A percentile compares a stretch with the other conserved stretches of the same genome.
These are phyloP conservation scores for Gymnocheta viridis DNA, from an alignment of 2,888 invertebrate genomes.

Conservation along the genomic window DNA sequence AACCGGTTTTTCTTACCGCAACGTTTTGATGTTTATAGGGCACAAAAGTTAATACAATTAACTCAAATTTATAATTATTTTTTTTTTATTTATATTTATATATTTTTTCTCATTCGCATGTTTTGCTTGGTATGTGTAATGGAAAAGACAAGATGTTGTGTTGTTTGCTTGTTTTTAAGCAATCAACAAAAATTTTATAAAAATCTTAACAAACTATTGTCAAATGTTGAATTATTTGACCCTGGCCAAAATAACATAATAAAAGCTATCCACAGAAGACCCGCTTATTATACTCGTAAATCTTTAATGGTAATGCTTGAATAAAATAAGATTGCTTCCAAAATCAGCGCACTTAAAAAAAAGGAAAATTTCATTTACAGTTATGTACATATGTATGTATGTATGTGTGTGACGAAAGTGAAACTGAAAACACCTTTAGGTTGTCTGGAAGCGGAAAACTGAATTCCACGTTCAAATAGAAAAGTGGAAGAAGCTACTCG, in stretches of 20 bases:
- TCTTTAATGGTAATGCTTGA: not conserved
- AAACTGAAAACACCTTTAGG: no score
- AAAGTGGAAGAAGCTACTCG: no score
- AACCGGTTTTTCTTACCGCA: slow-evolving; percentile 47
- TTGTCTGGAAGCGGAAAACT: no score
- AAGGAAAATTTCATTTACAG: no score
- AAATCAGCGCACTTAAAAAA: not conserved
- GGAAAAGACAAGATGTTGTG: no score
- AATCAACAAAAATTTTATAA: not conserved
- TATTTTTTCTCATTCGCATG: no score
- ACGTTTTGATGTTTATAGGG: slow-evolving; percentile 39
- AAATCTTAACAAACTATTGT: slow-evolving; percentile 6
- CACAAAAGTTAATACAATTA: slow-evolving; percentile 8
- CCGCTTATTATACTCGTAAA: not conserved
- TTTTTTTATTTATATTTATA: no score
- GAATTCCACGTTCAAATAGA: no score
- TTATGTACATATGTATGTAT: no score
- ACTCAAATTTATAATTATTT: slow-evolving; percentile 1
- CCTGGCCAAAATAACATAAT: slow-evolving; percentile 37
- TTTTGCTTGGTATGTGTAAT: not conserved
- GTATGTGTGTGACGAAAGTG: no score
- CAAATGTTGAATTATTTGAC: slow-evolving; percentile 41
- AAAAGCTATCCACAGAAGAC: not conserved
- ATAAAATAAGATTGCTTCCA: not conserved
- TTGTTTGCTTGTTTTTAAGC: not conserved